These are phyloP conservation scores for Piaya cayana DNA, from an alignment of 2,113 vertebrate genomes.

Conservation along the genomic window DNA sequence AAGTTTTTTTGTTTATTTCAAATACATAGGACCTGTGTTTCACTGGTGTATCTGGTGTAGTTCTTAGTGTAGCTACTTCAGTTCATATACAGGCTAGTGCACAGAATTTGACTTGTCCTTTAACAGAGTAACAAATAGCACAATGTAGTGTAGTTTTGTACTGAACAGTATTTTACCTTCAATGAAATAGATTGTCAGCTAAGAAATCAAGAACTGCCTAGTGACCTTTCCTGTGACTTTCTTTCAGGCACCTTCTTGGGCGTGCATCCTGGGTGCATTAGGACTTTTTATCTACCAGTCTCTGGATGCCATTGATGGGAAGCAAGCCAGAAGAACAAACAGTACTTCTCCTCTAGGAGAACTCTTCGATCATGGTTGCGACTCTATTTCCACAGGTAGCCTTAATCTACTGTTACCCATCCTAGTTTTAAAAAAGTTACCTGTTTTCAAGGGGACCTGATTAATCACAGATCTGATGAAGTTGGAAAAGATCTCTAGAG, in stretches of 20 bases:
- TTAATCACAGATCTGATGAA: not conserved
- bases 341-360: slow-evolving; percentile 93
- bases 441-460: not conserved
- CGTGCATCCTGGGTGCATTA: slow-evolving; percentile 86
- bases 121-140: not conserved
- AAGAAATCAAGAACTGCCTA: not conserved
- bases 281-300: slow-evolving; percentile 97
- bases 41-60: not conserved
- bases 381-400: slow-evolving; percentile 95
- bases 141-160: not conserved
- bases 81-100: not conserved
- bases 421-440: not conserved
- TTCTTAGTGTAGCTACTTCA: not conserved
- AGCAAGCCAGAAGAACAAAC: slow-evolving; percentile 95
- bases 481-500: not conserved
- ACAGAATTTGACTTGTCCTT: not conserved
- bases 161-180: not conserved
- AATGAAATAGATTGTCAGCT: not conserved
- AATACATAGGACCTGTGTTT: not conserved
- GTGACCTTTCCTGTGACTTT: slow-evolving; percentile 11
- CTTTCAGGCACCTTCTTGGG: slow-evolving; percentile 89
- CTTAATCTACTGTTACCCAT: not conserved
- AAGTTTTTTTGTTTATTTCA: not conserved
- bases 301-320: slow-evolving; percentile 96
- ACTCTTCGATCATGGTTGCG: slow-evolving; percentile 97